Conservation (phyloP, 2,113 vertebrate genomes). For the Chaenogobius annularis region DNA sequence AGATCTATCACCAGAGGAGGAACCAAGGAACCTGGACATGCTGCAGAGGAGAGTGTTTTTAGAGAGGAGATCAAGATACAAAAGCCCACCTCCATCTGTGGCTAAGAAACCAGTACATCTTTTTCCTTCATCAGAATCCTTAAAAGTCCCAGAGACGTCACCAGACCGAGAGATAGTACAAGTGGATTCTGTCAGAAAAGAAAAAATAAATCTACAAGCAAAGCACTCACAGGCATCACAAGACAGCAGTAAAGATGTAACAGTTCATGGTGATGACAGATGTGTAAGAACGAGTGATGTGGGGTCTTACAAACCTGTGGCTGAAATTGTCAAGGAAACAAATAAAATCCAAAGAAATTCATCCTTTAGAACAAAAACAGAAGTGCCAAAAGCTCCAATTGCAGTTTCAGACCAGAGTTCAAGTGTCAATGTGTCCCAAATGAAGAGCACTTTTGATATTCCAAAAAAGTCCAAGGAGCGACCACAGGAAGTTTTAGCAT, state of each 20-base stretch:
- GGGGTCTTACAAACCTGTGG: constrained; percentile 67
- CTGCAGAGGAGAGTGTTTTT: constrained; percentile 50
- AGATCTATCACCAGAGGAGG: constrained; percentile 45
- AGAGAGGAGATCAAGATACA: constrained; percentile 56
- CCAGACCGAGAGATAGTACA: constrained; percentile 21
- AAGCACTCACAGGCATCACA: constrained; percentile 17
- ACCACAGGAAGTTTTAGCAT: constrained; percentile 47
- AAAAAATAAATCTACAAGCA: constrained; percentile 16
- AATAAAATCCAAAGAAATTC: constrained; percentile 64
- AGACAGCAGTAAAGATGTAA: neutral
- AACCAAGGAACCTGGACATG: constrained; percentile 61
- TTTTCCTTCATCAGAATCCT: constrained; percentile 28
- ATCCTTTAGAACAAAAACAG: constrained; percentile 24
- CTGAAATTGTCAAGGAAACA: constrained; percentile 66
- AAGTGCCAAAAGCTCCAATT: constrained; percentile 42
- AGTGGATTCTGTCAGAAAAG: constrained; percentile 23
- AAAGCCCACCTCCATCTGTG: constrained; percentile 60
- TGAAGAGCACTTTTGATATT: constrained; percentile 72
- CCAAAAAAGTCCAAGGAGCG: constrained; percentile 68
- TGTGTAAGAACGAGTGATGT: constrained; percentile 25
- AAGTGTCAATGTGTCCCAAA: constrained; percentile 71
- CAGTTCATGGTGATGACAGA: neutral
- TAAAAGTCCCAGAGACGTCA: constrained; percentile 16
- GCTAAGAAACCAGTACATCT: constrained; percentile 43
- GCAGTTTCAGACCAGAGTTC: constrained; percentile 44